Evolutionary conservation across 2,797 vertebrate genomes (phyloP), one percentile per base, ranked within the genome.

Genomic region (Serranus cabrilla): DNA sequence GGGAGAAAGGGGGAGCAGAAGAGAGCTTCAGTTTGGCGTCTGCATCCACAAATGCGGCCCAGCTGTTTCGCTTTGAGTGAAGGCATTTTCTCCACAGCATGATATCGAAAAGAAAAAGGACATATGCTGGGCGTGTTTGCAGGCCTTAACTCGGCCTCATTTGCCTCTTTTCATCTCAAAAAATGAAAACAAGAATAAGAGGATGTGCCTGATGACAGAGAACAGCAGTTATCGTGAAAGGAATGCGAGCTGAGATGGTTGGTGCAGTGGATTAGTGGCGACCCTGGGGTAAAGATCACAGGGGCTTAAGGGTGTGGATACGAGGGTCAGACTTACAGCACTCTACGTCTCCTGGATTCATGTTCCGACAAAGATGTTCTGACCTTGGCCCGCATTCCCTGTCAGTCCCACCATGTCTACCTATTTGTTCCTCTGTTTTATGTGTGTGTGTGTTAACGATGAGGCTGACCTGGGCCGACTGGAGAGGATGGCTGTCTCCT

Each of bases 381-480:
- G 65, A 65, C 82, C 82, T 76, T 85, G 78, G 81, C 83, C 87
- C 7, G 7, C 71, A 68, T 83, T 82, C 72, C 66, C 74, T 64
- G 20, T 65, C 65, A 56, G 67, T 60, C 50, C 57, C 49, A 39
- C 45, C 61, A 51, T 59, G 71, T 84, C 50, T 80, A 43, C 62
- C 62, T 67, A 49, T 64, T 57, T 42, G 52, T 75, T 16, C 37
- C 12, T 57, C 7, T 66, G 20, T 62, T 34, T 34, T 34, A 7
- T 34, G 57, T 71, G 63, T 73, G 60, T 71, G 84, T 58, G 78
- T 58, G 61, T 37, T 80, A 18, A 50, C 25, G 73, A 50, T 12
- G 47, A 87, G 82, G 76, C 95, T 94, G 91, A 95, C 95, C 96
- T 91, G 95, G 88, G 50, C 92, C 91, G 31, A 84, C 87, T 61